Evolutionary conservation across 2,797 vertebrate species (phyloP), one percentile per base, ranked within the genome.

Genomic region (Mus spretus): DNA sequence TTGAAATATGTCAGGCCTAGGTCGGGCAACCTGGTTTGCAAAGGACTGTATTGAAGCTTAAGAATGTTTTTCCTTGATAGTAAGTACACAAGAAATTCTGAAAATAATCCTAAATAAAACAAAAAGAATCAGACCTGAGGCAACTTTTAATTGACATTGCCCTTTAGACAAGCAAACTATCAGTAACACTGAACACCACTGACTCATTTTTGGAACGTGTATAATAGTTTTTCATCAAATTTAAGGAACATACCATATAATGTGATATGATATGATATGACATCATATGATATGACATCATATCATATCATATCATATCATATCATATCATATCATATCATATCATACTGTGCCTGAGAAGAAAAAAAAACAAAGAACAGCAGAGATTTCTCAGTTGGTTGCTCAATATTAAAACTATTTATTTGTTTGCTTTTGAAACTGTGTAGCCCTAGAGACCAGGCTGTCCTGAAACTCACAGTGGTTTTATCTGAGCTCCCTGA

Each of bases 81-180:
- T 91, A 86, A 96, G 89, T 93, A 12, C 88, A 26, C 57, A 81
- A 81, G 63, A 93, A 78, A 17, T 92, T 93, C 57, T 94, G 75
- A 4, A 61, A 67, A 65, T 75, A 92, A 78, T 82, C 12, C 24
- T 83, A 11, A 88, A 85, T 57, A 14, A 61, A 61, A 61, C 11
- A 88, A 72, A 75, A 72, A 14, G 12, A 86, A 91, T 47, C 10
- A 72, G 50, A 93, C 7, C 24, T 19, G 11, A 77, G 40, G 78
- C 57, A 78, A n/a, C 70, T n/a, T 86, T 83, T 26, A 74, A 34
- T 13, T 61, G 31, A 75, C 28, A n/a, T 1, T 50, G n/a, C 44
- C 34, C 14, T 88, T 40, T 20, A 57, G 92, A 59, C 4, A 91
- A 83, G 24, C 61, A 28, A 55, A 19, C 2, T 74, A 19, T 20